A percentile compares a stretch with the other conserved stretches of the same genome.
Conservation (phyloP, 2,797 vertebrate species). For the Sorex maritimensis region DNA sequence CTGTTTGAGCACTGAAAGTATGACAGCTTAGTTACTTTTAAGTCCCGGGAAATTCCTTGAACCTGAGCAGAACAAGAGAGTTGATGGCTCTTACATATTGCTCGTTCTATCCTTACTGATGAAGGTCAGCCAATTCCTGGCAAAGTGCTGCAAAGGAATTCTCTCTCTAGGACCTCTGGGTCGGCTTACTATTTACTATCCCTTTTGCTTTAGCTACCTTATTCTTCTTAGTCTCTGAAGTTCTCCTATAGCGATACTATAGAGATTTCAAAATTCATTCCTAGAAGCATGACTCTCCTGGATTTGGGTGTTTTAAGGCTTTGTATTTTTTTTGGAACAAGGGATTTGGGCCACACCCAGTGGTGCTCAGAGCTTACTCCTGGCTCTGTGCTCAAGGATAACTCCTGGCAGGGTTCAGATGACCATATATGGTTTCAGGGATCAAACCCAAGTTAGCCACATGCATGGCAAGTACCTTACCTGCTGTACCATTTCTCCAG, state of each 20-base stretch:
- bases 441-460: too few relatives aligned
- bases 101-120: neutral
- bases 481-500: too few relatives aligned
- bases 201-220: neutral
- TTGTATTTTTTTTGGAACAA: neutral
- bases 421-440: too few relatives aligned
- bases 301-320: neutral
- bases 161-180: neutral
- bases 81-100: neutral
- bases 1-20: neutral
- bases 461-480: too few relatives aligned
- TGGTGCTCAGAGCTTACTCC: neutral
- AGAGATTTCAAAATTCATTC: neutral
- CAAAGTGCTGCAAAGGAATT: neutral
- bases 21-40: neutral
- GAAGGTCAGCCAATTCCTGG: neutral
- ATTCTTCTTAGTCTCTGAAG: neutral
- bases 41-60: neutral
- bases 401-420: too few relatives aligned
- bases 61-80: neutral
- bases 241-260: neutral
- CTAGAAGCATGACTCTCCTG: neutral
- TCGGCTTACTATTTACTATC: neutral
- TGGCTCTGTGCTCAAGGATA: too few relatives aligned
- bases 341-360: neutral